Percentiles rank a stretch among this genome's conserved stretches.
Conservation (phyloP, 1,140 invertebrate species). For the Sitophilus oryzae region DNA sequence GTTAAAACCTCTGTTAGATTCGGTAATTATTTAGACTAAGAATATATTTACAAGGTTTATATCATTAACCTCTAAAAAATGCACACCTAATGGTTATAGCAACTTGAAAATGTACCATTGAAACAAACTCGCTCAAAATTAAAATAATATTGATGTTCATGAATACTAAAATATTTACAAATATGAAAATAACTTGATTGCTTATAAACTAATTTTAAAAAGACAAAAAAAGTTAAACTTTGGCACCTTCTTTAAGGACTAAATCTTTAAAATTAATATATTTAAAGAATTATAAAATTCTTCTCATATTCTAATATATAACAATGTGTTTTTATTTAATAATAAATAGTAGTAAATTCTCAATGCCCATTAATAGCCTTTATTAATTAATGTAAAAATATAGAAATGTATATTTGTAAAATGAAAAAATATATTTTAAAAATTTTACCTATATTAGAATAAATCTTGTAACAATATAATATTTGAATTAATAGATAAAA, state of each 20-base stretch:
- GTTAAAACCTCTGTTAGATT: slow-evolving; percentile 8
- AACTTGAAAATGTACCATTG: background rate
- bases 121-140: background rate
- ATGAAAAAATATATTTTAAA: background rate
- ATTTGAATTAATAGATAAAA: too few relatives aligned
- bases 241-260: background rate
- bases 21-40: slow-evolving; percentile 9
- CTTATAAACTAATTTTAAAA: background rate
- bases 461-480: too few relatives aligned
- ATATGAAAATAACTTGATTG: background rate
- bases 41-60: slow-evolving; percentile 7
- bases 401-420: too few relatives aligned
- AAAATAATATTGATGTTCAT: background rate
- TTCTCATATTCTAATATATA: too few relatives aligned
- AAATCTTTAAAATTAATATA: background rate
- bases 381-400: too few relatives aligned
- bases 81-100: background rate
- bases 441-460: too few relatives aligned
- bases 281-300: too few relatives aligned
- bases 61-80: background rate
- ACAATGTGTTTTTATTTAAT: too few relatives aligned
- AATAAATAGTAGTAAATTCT: too few relatives aligned
- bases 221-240: background rate
- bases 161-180: background rate
- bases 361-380: too few relatives aligned